A percentile compares a stretch with the other conserved stretches of the same genome.
Conservation (phyloP, 2,888 invertebrate species). For the Lepas anatifera region DNA sequence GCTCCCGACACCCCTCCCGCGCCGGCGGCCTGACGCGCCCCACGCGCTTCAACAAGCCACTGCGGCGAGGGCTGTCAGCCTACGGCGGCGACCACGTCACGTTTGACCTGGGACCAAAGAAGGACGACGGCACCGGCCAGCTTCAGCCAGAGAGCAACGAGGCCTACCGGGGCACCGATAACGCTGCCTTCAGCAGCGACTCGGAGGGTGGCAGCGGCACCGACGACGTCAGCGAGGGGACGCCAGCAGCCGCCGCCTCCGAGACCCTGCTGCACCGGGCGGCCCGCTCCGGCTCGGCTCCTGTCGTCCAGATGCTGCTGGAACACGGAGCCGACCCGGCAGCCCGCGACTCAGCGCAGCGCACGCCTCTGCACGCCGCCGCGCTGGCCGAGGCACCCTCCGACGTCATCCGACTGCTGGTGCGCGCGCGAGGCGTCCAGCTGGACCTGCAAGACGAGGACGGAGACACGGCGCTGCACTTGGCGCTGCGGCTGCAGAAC, state of each 20-base stretch:
- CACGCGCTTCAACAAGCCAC: not conserved
- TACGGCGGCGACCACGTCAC: constrained; percentile 35
- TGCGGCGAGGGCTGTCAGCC: not conserved
- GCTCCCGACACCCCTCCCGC: constrained; percentile 16
- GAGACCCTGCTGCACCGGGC: constrained; percentile 8
- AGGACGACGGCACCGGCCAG: no score
- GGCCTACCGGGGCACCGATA: not conserved
- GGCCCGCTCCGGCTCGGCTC: not conserved
- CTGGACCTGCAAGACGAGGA: not conserved
- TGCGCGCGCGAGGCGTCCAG: not conserved
- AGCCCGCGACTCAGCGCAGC: not conserved
- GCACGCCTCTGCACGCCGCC: constrained; percentile 2
- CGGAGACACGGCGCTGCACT: constrained; percentile 2
- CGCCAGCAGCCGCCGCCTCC: not conserved
- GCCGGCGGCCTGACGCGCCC: not conserved
- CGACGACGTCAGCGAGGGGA: not conserved
- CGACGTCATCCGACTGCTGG: not conserved
- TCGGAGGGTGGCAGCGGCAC: not conserved
- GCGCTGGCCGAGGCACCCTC: not conserved
- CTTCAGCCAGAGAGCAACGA: constrained; percentile 25
- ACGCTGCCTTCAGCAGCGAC: constrained; percentile 9
- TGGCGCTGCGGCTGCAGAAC: not conserved
- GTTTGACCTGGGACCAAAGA: no score
- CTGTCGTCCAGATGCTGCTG: not conserved
- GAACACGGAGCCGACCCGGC: not conserved